Evolutionary conservation across 2,113 vertebrate genomes (phyloP).

Genomic region (Hypomesus transpacificus): DNA sequence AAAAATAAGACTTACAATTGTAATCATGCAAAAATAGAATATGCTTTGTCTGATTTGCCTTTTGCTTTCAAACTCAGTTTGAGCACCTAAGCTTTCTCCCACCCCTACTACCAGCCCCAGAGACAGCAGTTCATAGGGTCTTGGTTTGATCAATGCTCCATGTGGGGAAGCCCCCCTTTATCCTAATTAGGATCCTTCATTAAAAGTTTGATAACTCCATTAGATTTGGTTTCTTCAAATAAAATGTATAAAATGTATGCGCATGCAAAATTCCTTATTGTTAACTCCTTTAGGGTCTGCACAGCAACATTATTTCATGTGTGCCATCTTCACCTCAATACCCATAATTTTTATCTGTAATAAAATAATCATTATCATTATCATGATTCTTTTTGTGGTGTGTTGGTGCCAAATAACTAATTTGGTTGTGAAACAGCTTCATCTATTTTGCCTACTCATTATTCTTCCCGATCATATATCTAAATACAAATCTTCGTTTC

Average conservation of each 20-base stretch:
- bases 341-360: conserved; percentile 66
- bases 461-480: conserved; percentile 76
- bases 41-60: background rate
- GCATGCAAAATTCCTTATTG: conserved; percentile 36
- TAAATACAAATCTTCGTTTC: conserved; percentile 80
- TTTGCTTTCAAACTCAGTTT: background rate
- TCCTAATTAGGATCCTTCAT: conserved; percentile 67
- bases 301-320: conserved; percentile 65
- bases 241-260: conserved; percentile 39
- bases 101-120: background rate
- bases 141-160: conserved; percentile 53
- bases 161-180: conserved; percentile 29
- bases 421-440: conserved; percentile 75
- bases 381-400: conserved; percentile 64
- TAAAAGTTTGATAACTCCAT: conserved; percentile 62
- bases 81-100: background rate
- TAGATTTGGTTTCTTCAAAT: conserved; percentile 50
- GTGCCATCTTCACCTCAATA: conserved; percentile 62
- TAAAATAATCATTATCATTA: conserved; percentile 74
- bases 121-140: conserved; percentile 38
- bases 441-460: conserved; percentile 76
- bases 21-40: background rate
- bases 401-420: conserved; percentile 73
- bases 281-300: conserved; percentile 52
- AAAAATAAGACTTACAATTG: background rate